These are phyloP conservation scores for Dinoponera quadriceps DNA, from an alignment of 1,140 invertebrate species.

Conservation along the genomic window DNA sequence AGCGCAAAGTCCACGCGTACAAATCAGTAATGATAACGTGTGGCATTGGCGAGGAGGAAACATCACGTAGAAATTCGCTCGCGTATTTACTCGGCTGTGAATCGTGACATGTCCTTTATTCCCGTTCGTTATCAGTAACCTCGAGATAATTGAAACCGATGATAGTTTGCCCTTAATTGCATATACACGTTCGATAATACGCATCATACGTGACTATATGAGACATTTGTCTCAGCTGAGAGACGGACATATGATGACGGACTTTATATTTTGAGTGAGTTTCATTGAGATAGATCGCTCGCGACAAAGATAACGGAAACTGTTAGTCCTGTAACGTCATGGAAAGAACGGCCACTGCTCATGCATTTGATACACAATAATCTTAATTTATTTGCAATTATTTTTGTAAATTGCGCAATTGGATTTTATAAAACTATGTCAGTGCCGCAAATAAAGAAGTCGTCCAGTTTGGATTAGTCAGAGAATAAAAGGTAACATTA, in stretches of 20 bases:
- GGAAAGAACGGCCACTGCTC: not conserved
- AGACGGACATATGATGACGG: no score
- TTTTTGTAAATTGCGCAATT: not conserved
- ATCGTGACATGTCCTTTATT: constrained; percentile 3
- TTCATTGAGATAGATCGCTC: not conserved
- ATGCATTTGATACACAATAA: not conserved
- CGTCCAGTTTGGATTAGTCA: no score
- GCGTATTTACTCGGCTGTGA: not conserved
- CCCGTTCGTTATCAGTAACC: not conserved
- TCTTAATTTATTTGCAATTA: not conserved
- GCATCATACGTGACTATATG: no score
- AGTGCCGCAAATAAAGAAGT: no score
- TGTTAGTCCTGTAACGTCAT: not conserved
- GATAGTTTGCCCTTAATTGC: not conserved
- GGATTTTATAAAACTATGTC: not conserved
- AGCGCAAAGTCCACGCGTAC: constrained; percentile 63
- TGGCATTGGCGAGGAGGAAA: not conserved
- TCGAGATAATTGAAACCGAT: not conserved
- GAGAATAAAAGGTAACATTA: no score
- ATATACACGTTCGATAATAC: not conserved
- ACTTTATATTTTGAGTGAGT: not conserved
- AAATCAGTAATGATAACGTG: constrained; percentile 31
- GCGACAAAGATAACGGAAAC: not conserved
- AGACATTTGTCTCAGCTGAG: no score
- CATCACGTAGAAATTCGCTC: constrained; percentile 16